Percentiles rank a stretch among this genome's conserved stretches.
Conservation (phyloP, 2,797 vertebrate genomes). For the Acipenser oxyrinchus region DNA sequence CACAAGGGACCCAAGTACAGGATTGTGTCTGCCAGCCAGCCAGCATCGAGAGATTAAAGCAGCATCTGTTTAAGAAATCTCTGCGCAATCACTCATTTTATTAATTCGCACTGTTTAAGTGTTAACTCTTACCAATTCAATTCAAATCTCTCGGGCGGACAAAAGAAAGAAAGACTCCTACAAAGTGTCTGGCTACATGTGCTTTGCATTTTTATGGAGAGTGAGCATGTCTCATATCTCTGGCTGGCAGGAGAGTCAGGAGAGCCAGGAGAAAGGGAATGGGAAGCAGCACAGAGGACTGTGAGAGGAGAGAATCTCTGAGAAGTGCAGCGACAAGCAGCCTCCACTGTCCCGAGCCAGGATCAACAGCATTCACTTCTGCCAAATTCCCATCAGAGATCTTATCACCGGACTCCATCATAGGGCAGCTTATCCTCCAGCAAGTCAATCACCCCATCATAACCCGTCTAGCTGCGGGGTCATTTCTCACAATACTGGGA, state of each 20-base stretch:
- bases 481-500: too few relatives aligned
- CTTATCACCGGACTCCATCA: not conserved
- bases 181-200: too few relatives aligned
- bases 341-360: not conserved
- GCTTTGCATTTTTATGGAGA: too few relatives aligned
- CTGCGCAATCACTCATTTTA: constrained; percentile 28
- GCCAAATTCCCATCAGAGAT: not conserved
- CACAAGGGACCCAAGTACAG: not conserved
- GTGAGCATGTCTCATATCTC: too few relatives aligned
- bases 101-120: constrained; percentile 25
- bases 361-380: not conserved
- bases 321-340: too few relatives aligned
- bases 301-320: too few relatives aligned
- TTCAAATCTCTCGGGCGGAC: not conserved
- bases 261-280: too few relatives aligned
- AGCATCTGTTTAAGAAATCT: constrained; percentile 32
- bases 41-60: constrained; percentile 21
- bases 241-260: too few relatives aligned
- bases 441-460: too few relatives aligned
- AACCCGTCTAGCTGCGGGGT: too few relatives aligned
- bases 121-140: constrained; percentile 13
- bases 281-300: too few relatives aligned
- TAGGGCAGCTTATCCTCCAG: not conserved
- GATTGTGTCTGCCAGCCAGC: constrained; percentile 16
- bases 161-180: too few relatives aligned